These are phyloP conservation scores for Galaxias olidus DNA, from an alignment of 2,797 vertebrate genomes.

Conservation along the genomic window DNA sequence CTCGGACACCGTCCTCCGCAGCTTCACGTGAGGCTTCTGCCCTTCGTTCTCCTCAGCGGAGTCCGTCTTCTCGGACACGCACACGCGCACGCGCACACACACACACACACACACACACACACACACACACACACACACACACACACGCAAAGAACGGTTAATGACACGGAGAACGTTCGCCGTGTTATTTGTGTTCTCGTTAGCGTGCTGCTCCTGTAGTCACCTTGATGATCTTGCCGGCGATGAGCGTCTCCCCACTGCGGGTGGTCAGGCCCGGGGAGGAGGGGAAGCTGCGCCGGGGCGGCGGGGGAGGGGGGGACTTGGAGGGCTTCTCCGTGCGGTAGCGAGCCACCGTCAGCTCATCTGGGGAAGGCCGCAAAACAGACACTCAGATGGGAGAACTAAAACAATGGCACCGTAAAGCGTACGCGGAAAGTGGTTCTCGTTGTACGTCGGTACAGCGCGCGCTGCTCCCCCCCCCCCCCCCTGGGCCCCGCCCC, in stretches of 20 bases:
- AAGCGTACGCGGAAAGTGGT: too few species aligned
- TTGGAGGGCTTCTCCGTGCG: conserved; percentile 98
- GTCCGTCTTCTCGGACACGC: conserved; percentile 81
- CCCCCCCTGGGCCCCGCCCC: too few species aligned
- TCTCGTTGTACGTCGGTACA: neutral
- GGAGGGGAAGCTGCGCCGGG: conserved; percentile 93
- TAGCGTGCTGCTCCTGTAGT: neutral
- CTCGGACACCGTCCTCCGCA: conserved; percentile 88
- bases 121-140: conserved; percentile 12
- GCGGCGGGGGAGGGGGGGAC: conserved; percentile 92
- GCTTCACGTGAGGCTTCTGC: conserved; percentile 91
- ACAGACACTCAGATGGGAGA: neutral
- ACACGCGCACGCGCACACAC: conserved; percentile 19
- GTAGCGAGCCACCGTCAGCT: conserved; percentile 91
- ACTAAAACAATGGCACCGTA: neutral
- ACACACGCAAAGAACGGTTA: too few species aligned
- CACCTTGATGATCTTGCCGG: conserved; percentile 94
- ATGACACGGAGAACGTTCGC: too few species aligned
- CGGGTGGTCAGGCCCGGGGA: conserved; percentile 90
- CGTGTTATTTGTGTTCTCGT: too few species aligned
- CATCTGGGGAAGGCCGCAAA: conserved; percentile 73
- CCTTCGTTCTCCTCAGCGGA: conserved; percentile 85
- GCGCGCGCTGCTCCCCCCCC: neutral
- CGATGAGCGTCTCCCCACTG: conserved; percentile 89
- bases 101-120: conserved; percentile 18